Conservation (phyloP, 2,797 vertebrate genomes). For the Squalus acanthias region DNA sequence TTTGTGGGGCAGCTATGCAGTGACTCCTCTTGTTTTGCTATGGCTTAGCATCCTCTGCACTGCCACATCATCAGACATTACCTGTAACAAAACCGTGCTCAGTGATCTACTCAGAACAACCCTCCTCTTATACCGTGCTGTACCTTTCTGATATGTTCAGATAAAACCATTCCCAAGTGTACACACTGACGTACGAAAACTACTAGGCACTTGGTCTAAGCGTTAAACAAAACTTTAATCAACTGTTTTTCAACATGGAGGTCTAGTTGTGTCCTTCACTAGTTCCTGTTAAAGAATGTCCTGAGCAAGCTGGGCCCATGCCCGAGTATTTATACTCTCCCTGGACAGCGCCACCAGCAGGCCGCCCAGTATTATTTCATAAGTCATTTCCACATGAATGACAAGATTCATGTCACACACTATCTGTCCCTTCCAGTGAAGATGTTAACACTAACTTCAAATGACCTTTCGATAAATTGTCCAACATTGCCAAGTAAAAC, state of each 20-base stretch:
- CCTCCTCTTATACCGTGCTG: neutral
- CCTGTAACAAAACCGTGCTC: neutral
- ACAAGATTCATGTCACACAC: too few species aligned
- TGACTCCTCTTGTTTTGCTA: neutral
- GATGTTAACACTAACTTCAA: neutral
- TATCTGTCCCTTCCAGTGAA: neutral
- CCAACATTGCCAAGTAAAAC: neutral
- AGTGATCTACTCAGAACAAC: neutral
- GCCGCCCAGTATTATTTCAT: too few species aligned
- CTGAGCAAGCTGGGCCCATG: too few species aligned
- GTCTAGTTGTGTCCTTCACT: too few species aligned
- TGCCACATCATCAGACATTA: neutral
- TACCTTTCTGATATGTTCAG: neutral
- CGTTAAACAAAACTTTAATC: too few species aligned
- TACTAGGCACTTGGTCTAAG: too few species aligned
- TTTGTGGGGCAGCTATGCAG: neutral
- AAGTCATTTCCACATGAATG: too few species aligned
- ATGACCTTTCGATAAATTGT: neutral
- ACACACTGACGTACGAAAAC: neutral
- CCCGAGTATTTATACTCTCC: too few species aligned
- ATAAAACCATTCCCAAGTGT: neutral
- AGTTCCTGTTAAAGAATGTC: too few species aligned
- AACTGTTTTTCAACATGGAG: too few species aligned
- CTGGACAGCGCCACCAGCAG: too few species aligned
- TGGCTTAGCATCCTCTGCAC: neutral